A percentile compares a stretch with the other conserved stretches of the same genome.
These are phyloP conservation scores for Gobio occitaniae DNA, from an alignment of 2,797 vertebrate species.

Conservation along the genomic window DNA sequence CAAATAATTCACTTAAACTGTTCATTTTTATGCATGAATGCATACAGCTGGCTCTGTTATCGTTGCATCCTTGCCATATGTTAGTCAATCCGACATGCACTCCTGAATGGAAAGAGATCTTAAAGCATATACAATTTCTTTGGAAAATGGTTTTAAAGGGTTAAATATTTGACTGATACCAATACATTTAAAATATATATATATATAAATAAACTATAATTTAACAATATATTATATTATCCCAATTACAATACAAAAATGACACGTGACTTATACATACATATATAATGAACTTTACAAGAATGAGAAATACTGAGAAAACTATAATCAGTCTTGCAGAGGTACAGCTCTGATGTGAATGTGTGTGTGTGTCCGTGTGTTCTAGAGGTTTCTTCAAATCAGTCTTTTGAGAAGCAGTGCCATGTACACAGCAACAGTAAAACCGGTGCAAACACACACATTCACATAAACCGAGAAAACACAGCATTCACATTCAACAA, in stretches of 20 bases:
- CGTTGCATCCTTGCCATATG: neutral
- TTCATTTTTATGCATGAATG: slow-evolving; percentile 16
- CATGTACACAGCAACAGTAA: neutral
- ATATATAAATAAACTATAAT: neutral
- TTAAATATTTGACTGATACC: neutral
- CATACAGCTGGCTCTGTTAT: slow-evolving; percentile 26
- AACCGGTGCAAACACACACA: slow-evolving; percentile 16
- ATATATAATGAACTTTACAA: neutral
- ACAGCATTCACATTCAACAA: neutral
- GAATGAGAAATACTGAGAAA: neutral
- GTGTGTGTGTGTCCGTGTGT: neutral
- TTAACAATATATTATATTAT: neutral
- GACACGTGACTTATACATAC: neutral
- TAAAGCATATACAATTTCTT: neutral
- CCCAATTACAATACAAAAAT: neutral
- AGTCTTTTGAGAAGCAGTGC: neutral
- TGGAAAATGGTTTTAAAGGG: neutral
- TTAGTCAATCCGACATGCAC: slow-evolving; percentile 1
- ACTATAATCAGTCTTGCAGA: slow-evolving; percentile 6
- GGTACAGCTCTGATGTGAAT: neutral
- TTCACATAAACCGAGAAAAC: neutral
- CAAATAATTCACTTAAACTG: slow-evolving; percentile 27
- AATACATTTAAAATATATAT: neutral
- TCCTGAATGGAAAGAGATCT: slow-evolving; percentile 1
- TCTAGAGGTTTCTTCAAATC: slow-evolving; percentile 10